A percentile compares a stretch with the other conserved stretches of the same genome.
These are phyloP conservation scores for Onchidella celtica DNA, from an alignment of 2,888 invertebrate genomes.

Conservation along the genomic window DNA sequence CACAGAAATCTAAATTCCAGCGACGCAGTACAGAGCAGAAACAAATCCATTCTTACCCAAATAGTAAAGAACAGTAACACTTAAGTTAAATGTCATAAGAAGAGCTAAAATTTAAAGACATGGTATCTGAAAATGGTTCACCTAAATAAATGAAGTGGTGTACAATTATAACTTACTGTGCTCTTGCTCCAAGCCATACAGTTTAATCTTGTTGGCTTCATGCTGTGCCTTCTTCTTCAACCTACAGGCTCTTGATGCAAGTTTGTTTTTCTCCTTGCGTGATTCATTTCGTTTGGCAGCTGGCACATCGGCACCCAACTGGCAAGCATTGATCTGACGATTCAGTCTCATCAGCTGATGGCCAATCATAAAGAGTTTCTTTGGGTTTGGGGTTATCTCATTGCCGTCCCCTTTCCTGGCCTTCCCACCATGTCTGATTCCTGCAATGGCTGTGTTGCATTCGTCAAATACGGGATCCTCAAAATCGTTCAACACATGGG, in stretches of 20 bases:
- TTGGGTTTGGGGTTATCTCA: conserved; percentile 96
- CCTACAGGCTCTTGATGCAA: conserved; percentile 97
- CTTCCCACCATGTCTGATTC: conserved; percentile 80
- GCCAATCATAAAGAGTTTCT: conserved; percentile 94
- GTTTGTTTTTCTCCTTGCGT: conserved; percentile 97
- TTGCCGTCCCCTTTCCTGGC: conserved; percentile 98
- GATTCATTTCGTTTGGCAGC: conserved; percentile 69
- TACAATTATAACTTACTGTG: conserved; percentile 87
- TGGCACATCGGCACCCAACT: conserved; percentile 82
- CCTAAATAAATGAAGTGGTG: too few relatives aligned
- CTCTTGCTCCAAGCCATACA: conserved; percentile 95
- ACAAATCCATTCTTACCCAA: too few relatives aligned
- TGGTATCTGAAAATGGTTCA: too few relatives aligned
- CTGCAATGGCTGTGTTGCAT: conserved; percentile 61
- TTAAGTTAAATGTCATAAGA: too few relatives aligned
- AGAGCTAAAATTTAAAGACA: too few relatives aligned
- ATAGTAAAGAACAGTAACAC: too few relatives aligned
- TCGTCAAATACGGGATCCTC: conserved; percentile 98
- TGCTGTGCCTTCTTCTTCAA: conserved; percentile 99
- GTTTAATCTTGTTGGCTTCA: conserved; percentile 98
- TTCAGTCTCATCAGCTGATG: conserved; percentile 94
- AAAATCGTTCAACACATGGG: conserved; percentile 92
- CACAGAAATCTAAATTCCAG: too few relatives aligned
- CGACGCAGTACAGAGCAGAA: too few relatives aligned
- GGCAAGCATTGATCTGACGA: conserved; percentile 86